phyloP scores from a whole-genome alignment of 2,113 vertebrate species.

The Sapayoa aenigma region DNA sequence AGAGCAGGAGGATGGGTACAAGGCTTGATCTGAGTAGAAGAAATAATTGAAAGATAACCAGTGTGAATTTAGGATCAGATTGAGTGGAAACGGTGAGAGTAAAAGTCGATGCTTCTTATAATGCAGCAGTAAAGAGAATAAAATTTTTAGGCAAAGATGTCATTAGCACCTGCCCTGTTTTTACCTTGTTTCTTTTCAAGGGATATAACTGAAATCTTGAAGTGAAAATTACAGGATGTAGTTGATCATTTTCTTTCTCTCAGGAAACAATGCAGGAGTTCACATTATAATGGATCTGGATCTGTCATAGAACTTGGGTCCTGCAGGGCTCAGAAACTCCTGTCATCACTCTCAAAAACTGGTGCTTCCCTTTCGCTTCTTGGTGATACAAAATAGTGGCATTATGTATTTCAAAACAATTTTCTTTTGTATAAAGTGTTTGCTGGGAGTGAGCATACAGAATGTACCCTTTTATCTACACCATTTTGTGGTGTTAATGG shows the following conservation, averaged over 20 bases:
- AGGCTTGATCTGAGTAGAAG: not conserved
- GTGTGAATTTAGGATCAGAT: not conserved
- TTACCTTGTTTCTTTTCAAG: not conserved
- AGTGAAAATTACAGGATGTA: not conserved
- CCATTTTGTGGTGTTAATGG: not conserved
- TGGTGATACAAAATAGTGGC: not conserved
- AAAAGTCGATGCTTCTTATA: not conserved
- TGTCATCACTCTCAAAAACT: not conserved
- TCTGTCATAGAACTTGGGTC: not conserved
- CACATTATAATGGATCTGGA: not conserved
- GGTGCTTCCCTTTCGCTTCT: not conserved
- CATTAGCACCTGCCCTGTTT: not conserved
- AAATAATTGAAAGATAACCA: not conserved
- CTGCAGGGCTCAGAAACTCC: not conserved
- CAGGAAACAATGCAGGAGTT: not conserved
- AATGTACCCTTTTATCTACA: accelerated
- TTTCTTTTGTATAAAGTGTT: not conserved
- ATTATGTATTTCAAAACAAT: not conserved
- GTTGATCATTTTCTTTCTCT: not conserved
- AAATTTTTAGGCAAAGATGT: not conserved
- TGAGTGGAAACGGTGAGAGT: not conserved
- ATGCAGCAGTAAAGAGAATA: not conserved
- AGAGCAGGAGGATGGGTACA: not conserved
- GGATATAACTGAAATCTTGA: not conserved
- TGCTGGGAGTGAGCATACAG: not conserved